Base-by-base conservation (phyloP, 2,113 vertebrate species). In the Rhinopomastus cyanomelas region DNA sequence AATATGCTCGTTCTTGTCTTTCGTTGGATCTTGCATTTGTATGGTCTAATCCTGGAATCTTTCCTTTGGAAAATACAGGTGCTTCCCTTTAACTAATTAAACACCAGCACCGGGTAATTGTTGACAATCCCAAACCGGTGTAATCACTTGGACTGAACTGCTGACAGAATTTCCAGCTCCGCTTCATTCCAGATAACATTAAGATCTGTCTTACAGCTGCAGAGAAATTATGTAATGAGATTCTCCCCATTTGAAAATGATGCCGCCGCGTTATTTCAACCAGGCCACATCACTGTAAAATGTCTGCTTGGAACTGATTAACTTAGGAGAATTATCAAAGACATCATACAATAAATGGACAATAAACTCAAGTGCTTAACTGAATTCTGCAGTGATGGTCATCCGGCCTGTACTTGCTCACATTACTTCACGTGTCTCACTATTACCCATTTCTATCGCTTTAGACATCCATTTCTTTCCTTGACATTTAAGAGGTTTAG, bases 81-180 rank as follows among this genome's bases (percentile, higher is more conserved):
- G 97, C 65, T 98, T 98, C 97, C 97, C 96, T 96, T 98, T 94
- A 72, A 57, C 95, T 97, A 96, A 97, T 97, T 97, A 97, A 96
- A 94, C 55, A 91, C 25, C 72, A 96, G 92, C 51, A 57, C 53
- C 93, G 81, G 48, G 53, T 52, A 96, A 96, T 88, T 97, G 91
- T 88, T 94, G 91, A 56, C 91, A 56, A 67, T 91, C 85, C 95
- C 78, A 75, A 93, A 94, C 49, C 74, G 88, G 76, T 89, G 76
- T 81, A 95, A 96, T 95, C 90, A 85, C 81, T 93, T 84, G 92
- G 94, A 80, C 85, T 91, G 62, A 73, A 67, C 3, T 48, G 59
- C 36, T 73, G 68, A 89, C 77, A 95, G 64, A 90, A 92, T 87
- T 91, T 95, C 92, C 93, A 96, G 85, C 44, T 52, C 29, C 83